Evolutionary conservation across 2,797 vertebrate species (phyloP), one percentile per base, ranked within the genome.

Genomic region (Gymnopithys bicolor): DNA sequence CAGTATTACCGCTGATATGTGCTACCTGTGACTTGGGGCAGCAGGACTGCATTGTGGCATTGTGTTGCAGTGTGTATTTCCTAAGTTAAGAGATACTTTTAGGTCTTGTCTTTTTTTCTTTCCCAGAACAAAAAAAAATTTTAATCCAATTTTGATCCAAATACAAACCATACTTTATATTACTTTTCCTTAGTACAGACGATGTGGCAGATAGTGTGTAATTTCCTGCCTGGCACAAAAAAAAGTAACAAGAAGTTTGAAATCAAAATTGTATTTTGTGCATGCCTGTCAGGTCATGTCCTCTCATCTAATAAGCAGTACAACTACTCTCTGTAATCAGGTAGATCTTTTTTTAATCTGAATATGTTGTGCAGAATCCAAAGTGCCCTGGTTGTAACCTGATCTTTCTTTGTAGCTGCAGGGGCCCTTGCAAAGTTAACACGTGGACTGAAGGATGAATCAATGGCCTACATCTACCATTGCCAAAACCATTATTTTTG

Each of bases 401-500:
- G 25, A 37, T 90, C 17, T 95, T 86, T 64, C 77, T 87, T 96
- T 97, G 59, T 85, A 99, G 99, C 99, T 94, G 98, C 99, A 58
- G 99, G 99, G 51, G 99, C 99, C 21, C 96, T 99, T 95, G 96
- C 98, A 48, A 99, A 99, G 90, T 97, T 99, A 93, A 99, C 99
- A 1, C 98, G 98, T 79, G 99, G 99, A 49, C 94, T 99, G 96
- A 99, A 98, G 96, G 99, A 99, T 7, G 99, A 99, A 84, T 98
- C 99, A 0, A 98, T 99, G 98, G 99, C 99, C 89, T 99, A 99
- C 90, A 99, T 99, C 95, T 99, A 99, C 96, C 99, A 99, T 98
- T 99, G 99, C 97, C 99, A 99, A 98, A 99, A 99, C 97, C 99
- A 99, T 97, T 99, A 99, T 97, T 99, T 99, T 98, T 99, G 99